These are phyloP conservation scores for Chelon auratus DNA, from an alignment of 2,797 vertebrate genomes.

Conservation along the genomic window DNA sequence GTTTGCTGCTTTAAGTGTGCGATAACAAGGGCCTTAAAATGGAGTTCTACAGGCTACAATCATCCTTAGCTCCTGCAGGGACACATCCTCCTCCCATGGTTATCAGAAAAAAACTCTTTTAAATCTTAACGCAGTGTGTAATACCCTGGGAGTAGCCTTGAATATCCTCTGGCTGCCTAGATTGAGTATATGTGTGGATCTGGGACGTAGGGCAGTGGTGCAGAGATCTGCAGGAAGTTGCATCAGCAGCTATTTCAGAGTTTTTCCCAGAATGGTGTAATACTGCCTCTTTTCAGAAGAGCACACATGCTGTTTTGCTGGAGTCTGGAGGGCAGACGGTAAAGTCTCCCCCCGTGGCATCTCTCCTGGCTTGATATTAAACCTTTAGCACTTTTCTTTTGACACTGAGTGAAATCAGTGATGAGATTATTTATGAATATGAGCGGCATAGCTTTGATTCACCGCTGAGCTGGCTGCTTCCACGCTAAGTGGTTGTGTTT, in stretches of 20 bases:
- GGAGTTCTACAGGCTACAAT: too few relatives aligned
- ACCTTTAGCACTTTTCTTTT: not conserved
- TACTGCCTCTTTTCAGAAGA: constrained; percentile 30
- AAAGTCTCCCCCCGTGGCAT: not conserved
- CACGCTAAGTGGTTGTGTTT: too few relatives aligned
- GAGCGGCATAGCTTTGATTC: too few relatives aligned
- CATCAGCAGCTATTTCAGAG: constrained; percentile 42
- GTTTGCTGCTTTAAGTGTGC: too few relatives aligned
- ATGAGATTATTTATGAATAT: too few relatives aligned
- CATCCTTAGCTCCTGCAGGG: too few relatives aligned
- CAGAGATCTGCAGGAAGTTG: constrained; percentile 57
- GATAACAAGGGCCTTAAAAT: too few relatives aligned
- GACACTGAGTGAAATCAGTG: not conserved
- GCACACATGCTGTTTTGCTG: constrained; percentile 4
- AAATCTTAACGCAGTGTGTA: not conserved
- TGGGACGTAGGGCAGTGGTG: constrained; percentile 27
- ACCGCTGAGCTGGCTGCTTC: too few relatives aligned
- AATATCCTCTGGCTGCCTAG: not conserved
- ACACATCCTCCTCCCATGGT: too few relatives aligned
- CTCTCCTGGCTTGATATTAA: not conserved
- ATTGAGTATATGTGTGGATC: not conserved
- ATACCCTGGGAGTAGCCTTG: not conserved
- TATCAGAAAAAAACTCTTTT: too few relatives aligned
- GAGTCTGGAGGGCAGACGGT: constrained; percentile 11
- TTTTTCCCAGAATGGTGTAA: constrained; percentile 51